Conservation (phyloP, 2,797 vertebrate species). For the Meriones psammophilus region DNA sequence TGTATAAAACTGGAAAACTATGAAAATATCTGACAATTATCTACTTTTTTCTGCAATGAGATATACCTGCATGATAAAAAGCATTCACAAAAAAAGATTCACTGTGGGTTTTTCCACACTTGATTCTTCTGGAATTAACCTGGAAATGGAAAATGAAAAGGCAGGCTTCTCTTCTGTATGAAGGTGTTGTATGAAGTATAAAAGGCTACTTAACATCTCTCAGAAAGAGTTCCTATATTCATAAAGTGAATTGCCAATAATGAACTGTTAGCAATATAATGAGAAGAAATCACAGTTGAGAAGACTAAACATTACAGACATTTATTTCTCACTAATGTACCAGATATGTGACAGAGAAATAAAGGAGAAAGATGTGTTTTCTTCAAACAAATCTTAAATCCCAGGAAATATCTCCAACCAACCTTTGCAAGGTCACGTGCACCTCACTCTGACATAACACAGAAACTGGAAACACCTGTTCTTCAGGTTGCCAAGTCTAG, state of each 20-base stretch:
- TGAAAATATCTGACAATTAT: background rate
- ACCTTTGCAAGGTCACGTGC: background rate
- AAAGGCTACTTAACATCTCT: too few species aligned
- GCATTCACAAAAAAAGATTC: background rate
- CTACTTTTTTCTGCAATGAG: background rate
- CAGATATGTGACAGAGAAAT: background rate
- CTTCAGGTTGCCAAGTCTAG: background rate
- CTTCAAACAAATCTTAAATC: background rate
- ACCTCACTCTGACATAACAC: background rate
- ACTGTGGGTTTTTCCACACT: background rate
- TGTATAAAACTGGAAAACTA: background rate
- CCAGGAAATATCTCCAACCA: too few species aligned
- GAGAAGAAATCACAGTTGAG: background rate
- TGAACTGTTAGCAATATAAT: background rate
- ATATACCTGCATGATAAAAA: background rate
- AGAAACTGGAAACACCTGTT: background rate
- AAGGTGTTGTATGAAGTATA: background rate
- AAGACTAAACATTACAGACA: background rate
- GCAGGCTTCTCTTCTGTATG: background rate
- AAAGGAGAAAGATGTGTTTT: background rate
- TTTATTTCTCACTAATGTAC: background rate
- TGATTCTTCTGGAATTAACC: background rate
- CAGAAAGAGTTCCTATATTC: background rate
- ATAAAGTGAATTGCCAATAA: background rate
- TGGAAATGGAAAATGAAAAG: background rate